phyloP scores from a whole-genome alignment of 1,140 invertebrate genomes.

The Hyles euphorbiae region DNA sequence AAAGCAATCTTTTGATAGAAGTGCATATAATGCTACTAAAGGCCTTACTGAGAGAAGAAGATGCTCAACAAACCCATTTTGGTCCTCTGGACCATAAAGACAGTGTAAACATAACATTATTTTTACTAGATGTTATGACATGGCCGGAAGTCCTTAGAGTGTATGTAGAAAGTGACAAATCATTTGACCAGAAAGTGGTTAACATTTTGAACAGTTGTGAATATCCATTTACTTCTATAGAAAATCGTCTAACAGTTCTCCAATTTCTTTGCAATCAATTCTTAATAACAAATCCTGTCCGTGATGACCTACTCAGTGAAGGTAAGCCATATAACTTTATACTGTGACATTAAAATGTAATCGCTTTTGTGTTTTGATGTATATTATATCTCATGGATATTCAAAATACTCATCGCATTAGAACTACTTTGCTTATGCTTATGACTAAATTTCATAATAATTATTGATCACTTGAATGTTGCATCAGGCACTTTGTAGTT shows the following conservation, averaged over 20 bases:
- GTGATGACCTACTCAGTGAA: conserved; percentile 96
- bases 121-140: conserved; percentile 94
- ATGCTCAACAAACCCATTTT: conserved; percentile 95
- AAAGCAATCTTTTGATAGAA: conserved; percentile 92
- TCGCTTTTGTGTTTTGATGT: no score
- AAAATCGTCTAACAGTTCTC: conserved; percentile 90
- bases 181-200: conserved; percentile 84
- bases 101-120: conserved; percentile 94
- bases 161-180: conserved; percentile 92
- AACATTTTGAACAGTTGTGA: conserved; percentile 84
- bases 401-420: no score
- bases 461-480: no score
- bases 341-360: no score
- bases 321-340: conserved; percentile 76
- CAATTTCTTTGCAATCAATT: conserved; percentile 96
- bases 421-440: no score
- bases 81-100: conserved; percentile 97
- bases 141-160: conserved; percentile 94
- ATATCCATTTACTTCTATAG: conserved; percentile 92
- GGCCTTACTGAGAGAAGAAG: conserved; percentile 94
- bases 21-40: conserved; percentile 95
- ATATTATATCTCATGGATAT: no score
- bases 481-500: no score
- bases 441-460: no score
- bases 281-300: conserved; percentile 92